Conservation (phyloP, 2,888 invertebrate genomes). For the Mamestra brassicae region DNA sequence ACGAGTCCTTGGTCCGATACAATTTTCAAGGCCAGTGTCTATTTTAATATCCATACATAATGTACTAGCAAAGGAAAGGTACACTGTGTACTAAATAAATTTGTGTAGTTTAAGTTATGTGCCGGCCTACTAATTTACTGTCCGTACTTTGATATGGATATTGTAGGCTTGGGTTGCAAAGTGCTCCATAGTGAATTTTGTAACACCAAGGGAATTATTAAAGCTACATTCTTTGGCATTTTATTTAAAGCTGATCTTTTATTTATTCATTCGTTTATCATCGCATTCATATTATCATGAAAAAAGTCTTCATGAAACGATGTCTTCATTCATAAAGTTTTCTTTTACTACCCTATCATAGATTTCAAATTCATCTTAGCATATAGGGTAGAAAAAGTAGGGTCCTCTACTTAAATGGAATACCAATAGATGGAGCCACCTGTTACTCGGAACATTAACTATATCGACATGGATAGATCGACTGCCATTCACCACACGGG, state of each 20-base stretch:
- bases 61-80: conserved; percentile 37
- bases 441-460: conserved; percentile 60
- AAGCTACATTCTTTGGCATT: not conserved
- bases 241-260: not conserved
- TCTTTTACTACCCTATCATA: conserved; percentile 1
- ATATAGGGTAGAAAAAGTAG: conserved; percentile 32
- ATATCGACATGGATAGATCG: conserved; percentile 54
- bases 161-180: conserved; percentile 23
- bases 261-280: too few species aligned
- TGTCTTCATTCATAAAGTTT: not conserved
- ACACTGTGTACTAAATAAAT: conserved; percentile 32
- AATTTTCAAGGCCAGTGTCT: not conserved
- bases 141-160: conserved; percentile 47
- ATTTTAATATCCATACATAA: not conserved
- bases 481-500: conserved; percentile 52
- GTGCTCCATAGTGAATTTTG: conserved; percentile 4
- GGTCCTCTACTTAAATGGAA: conserved; percentile 46
- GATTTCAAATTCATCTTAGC: conserved; percentile 19
- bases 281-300: too few species aligned
- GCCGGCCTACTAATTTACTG: conserved; percentile 34
- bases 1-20: conserved; percentile 3
- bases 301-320: not conserved
- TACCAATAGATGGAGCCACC: conserved; percentile 59
- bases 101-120: conserved; percentile 33
- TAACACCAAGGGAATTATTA: conserved; percentile 7